phyloP scores from a whole-genome alignment of 2,113 vertebrate species.

The Sturnus vulgaris region DNA sequence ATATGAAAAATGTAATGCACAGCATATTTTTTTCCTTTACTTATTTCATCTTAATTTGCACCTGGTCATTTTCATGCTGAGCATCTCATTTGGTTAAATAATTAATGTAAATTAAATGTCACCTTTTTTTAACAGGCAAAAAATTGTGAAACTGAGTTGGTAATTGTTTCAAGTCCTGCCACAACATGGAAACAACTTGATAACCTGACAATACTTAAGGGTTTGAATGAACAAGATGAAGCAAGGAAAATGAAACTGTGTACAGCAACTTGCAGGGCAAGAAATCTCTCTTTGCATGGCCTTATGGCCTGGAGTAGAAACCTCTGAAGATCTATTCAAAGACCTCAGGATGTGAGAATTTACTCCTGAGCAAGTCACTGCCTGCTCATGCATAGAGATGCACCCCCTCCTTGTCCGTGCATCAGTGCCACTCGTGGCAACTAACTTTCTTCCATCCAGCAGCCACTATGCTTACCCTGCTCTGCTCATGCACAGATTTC shows the following conservation, averaged over 20 bases:
- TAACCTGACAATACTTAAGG: not conserved
- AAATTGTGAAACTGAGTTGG: not conserved
- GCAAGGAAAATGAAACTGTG: not conserved
- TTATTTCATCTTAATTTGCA: slow-evolving; percentile 48
- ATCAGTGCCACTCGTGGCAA: rapidly evolving
- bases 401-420: rapidly evolving
- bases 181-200: not conserved
- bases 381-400: not conserved
- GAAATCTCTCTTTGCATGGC: not conserved
- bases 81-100: slow-evolving; percentile 9
- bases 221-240: not conserved
- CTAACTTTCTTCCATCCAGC: not conserved
- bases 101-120: slow-evolving; percentile 49
- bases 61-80: slow-evolving; percentile 20
- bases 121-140: slow-evolving; percentile 1
- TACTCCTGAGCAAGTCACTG: not conserved
- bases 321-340: not conserved
- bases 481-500: not conserved
- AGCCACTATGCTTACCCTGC: not conserved
- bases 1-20: not conserved
- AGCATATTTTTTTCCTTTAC: not conserved
- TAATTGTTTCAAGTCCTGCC: slow-evolving; percentile 18
- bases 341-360: not conserved
- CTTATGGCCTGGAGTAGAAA: not conserved
- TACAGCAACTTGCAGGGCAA: not conserved